These are phyloP conservation scores for Drosophila monieri DNA, from an alignment of 2,888 invertebrate genomes.

Conservation along the genomic window DNA sequence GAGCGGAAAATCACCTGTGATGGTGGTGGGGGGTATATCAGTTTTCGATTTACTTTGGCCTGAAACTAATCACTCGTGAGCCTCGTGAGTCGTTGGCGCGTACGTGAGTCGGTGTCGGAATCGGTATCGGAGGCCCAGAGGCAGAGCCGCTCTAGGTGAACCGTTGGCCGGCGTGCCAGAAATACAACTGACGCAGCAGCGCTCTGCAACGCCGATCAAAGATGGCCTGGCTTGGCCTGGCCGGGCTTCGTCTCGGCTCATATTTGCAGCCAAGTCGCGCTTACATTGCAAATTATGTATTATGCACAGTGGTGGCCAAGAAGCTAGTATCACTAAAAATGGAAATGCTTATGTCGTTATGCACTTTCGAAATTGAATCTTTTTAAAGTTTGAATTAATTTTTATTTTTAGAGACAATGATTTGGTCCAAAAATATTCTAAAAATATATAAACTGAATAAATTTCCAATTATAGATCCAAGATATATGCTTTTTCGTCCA, in stretches of 20 bases:
- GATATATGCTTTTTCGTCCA: neutral
- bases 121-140: conserved; percentile 16
- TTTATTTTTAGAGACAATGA: too few species aligned
- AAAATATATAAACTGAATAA: neutral
- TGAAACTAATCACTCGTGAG: conserved; percentile 28
- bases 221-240: conserved; percentile 30
- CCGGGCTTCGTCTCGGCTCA: conserved; percentile 17
- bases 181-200: conserved; percentile 60
- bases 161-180: conserved; percentile 76
- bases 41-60: conserved; percentile 12
- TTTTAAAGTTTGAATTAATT: too few species aligned
- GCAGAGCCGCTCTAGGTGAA: conserved; percentile 67
- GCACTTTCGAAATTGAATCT: too few species aligned
- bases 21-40: conserved; percentile 26
- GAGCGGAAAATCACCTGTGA: conserved; percentile 12
- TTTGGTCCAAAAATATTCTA: neutral
- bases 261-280: conserved; percentile 26
- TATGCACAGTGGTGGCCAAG: conserved; percentile 23
- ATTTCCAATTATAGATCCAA: neutral
- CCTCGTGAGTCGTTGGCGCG: conserved; percentile 17
- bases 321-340: conserved; percentile 1
- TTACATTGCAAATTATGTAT: conserved; percentile 45
- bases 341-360: neutral
- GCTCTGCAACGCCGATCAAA: conserved; percentile 41
- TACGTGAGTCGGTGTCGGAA: neutral